A percentile compares a stretch with the other conserved stretches of the same genome.
Evolutionary conservation across 1,140 invertebrate species (phyloP).

Genomic region (Nixonia krombeini): DNA sequence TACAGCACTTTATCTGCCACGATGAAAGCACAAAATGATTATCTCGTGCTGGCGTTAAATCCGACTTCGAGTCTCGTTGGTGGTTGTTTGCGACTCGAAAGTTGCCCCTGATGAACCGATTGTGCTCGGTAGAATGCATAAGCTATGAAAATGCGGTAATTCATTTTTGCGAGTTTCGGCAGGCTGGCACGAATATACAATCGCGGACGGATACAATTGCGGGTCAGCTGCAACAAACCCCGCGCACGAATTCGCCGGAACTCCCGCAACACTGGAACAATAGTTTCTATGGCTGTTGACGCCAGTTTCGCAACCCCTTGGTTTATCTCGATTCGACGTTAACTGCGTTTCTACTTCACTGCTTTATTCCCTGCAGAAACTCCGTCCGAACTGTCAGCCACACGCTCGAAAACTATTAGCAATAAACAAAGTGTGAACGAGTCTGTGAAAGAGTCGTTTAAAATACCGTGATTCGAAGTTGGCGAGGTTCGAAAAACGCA

Average conservation of each 20-base stretch:
- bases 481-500: no score
- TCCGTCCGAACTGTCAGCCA: slow-evolving; percentile 44
- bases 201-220: no score
- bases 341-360: slow-evolving; percentile 49
- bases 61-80: no score
- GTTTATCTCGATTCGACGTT: slow-evolving; percentile 52
- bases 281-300: slow-evolving; percentile 47
- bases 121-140: slow-evolving; percentile 25
- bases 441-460: slow-evolving; percentile 33
- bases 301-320: slow-evolving; percentile 39
- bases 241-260: slow-evolving; percentile 31
- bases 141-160: slow-evolving; percentile 38
- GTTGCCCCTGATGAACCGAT: slow-evolving; percentile 38
- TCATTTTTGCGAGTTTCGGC: slow-evolving; percentile 40
- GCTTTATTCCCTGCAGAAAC: slow-evolving; percentile 27
- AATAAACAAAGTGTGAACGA: slow-evolving; percentile 41
- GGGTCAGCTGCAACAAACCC: slow-evolving; percentile 36
- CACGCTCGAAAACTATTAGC: slow-evolving; percentile 31
- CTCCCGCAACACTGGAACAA: slow-evolving; percentile 25
- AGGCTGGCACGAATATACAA: background rate
- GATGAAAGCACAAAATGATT: no score
- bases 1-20: no score
- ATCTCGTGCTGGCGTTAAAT: no score
- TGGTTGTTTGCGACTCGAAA: background rate
- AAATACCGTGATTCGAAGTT: no score